These are phyloP conservation scores for Drosophila tsacasi DNA, from an alignment of 1,140 invertebrate species.

Conservation along the genomic window DNA sequence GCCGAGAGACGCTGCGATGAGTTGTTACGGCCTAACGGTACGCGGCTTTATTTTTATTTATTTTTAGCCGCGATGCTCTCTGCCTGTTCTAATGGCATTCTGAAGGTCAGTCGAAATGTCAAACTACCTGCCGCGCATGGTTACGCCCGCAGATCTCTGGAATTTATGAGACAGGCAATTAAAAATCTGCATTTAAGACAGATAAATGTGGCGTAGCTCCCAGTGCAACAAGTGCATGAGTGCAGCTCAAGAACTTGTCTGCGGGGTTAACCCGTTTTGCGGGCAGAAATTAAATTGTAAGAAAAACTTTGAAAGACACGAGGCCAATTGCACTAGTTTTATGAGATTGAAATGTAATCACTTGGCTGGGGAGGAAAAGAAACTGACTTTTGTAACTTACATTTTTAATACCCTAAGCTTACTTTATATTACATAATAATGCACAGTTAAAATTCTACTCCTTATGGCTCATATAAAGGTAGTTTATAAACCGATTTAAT, in stretches of 20 bases:
- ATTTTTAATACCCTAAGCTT: neutral
- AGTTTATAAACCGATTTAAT: neutral
- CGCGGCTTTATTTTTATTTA: conserved; percentile 23
- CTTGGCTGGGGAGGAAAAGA: neutral
- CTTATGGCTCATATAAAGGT: too few relatives aligned
- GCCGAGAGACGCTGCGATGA: conserved; percentile 38
- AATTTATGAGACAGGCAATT: conserved; percentile 78
- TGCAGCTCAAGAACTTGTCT: conserved; percentile 44
- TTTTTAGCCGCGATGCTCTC: conserved; percentile 43
- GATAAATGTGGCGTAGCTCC: conserved; percentile 29
- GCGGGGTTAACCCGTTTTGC: conserved; percentile 58
- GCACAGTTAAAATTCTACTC: too few relatives aligned
- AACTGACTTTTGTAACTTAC: too few relatives aligned
- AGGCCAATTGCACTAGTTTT: conserved; percentile 27
- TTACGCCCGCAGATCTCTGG: conserved; percentile 41
- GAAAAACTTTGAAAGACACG: conserved; percentile 43
- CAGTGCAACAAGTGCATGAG: conserved; percentile 43
- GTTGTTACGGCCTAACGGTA: conserved; percentile 35
- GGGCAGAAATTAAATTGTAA: conserved; percentile 59
- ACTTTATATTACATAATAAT: neutral
- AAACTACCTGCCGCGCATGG: conserved; percentile 43
- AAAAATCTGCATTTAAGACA: conserved; percentile 53
- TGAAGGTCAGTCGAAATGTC: conserved; percentile 74
- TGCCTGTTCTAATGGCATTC: conserved; percentile 57
- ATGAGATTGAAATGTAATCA: conserved; percentile 11